phyloP scores from a whole-genome alignment of 1,140 invertebrate species.

The Pemphigus obesinymphae region DNA sequence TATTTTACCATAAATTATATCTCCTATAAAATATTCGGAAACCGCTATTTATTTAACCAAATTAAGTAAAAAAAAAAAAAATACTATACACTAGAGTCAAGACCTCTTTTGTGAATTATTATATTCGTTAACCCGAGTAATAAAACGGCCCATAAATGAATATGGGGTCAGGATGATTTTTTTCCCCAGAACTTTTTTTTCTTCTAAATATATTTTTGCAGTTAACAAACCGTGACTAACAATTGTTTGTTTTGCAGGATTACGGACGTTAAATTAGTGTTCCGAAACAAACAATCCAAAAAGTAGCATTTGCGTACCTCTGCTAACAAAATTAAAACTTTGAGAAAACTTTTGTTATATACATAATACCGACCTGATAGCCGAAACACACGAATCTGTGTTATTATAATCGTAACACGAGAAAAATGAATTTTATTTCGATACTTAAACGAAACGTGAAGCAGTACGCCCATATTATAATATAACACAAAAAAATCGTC shows the following conservation, averaged over 20 bases:
- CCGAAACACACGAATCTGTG: neutral
- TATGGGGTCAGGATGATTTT: neutral
- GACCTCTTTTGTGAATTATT: neutral
- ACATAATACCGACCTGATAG: neutral
- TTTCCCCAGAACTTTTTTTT: neutral
- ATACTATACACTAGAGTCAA: neutral
- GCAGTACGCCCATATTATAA: neutral
- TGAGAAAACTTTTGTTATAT: neutral
- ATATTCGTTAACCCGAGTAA: neutral
- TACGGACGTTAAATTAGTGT: slow-evolving; percentile 8
- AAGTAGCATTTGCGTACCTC: neutral
- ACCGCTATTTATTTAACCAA: neutral
- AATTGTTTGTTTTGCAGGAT: slow-evolving; percentile 7
- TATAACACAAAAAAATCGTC: neutral
- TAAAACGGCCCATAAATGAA: neutral
- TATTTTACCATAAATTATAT: neutral
- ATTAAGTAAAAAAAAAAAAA: neutral
- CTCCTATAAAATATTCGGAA: neutral
- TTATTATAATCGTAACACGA: neutral
- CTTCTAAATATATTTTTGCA: neutral
- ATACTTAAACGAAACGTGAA: neutral
- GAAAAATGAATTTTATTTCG: neutral
- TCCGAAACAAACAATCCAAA: slow-evolving; percentile 31
- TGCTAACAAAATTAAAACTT: neutral
- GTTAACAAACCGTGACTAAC: slow-evolving; percentile 34